These are phyloP conservation scores for Drosophila rubida DNA, from an alignment of 2,888 invertebrate genomes.

Conservation along the genomic window DNA sequence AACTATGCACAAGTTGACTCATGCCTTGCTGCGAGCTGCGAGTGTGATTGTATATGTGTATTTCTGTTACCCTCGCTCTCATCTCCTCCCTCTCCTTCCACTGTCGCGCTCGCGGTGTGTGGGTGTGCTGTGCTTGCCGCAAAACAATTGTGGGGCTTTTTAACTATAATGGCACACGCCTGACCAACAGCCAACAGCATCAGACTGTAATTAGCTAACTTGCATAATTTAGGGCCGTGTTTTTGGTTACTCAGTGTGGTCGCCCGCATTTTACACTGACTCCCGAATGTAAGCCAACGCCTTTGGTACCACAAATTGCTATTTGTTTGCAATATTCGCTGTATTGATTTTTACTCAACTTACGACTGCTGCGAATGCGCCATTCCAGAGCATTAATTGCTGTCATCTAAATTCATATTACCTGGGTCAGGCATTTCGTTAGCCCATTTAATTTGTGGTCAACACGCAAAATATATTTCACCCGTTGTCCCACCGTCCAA, in stretches of 20 bases:
- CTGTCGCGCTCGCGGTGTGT: slow-evolving; percentile 8
- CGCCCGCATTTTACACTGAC: slow-evolving; percentile 18
- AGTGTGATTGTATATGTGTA: slow-evolving; percentile 9
- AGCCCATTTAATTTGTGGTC: slow-evolving; percentile 58
- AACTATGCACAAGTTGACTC: slow-evolving; percentile 75
- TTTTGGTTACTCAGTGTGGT: slow-evolving; percentile 31
- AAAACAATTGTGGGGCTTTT: slow-evolving; percentile 54
- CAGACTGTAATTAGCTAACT: slow-evolving; percentile 68
- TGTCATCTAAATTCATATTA: slow-evolving; percentile 64
- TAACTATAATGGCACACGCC: slow-evolving; percentile 45
- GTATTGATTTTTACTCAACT: slow-evolving; percentile 62
- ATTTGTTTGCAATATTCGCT: slow-evolving; percentile 48
- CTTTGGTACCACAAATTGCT: slow-evolving; percentile 33
- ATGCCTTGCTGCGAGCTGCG: slow-evolving; percentile 26
- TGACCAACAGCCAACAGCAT: slow-evolving; percentile 44
- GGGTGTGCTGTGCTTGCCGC: slow-evolving; percentile 36
- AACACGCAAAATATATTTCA: slow-evolving; percentile 52
- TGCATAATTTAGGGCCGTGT: slow-evolving; percentile 60
- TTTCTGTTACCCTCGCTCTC: background rate
- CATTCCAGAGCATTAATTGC: slow-evolving; percentile 57
- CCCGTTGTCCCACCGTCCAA: slow-evolving; percentile 32
- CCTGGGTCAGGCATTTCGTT: slow-evolving; percentile 25
- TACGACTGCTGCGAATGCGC: slow-evolving; percentile 26
- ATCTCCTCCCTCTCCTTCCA: background rate
- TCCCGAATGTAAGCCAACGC: slow-evolving; percentile 32